A percentile compares a stretch with the other conserved stretches of the same genome.
These are phyloP conservation scores for Microtus ochrogaster DNA, from an alignment of 2,113 vertebrate species.

Conservation along the genomic window DNA sequence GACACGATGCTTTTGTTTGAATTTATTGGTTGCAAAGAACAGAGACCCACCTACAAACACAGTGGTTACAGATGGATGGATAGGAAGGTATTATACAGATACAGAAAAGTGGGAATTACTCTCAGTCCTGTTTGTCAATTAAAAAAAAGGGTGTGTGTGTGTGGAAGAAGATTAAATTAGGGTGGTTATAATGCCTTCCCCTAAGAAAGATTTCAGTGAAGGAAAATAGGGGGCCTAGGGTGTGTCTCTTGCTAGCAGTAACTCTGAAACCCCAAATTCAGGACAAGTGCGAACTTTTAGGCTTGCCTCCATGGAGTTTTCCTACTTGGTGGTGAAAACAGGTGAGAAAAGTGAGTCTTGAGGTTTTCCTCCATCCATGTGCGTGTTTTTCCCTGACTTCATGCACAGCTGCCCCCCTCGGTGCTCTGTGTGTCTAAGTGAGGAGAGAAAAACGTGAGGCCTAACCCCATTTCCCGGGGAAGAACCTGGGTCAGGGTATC, in stretches of 20 bases:
- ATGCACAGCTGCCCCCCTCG: background rate
- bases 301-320: background rate
- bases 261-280: background rate
- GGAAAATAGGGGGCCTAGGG: background rate
- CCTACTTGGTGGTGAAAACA: background rate
- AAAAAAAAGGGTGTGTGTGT: background rate
- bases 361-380: background rate
- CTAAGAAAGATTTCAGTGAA: background rate
- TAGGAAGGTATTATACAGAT: too few relatives aligned
- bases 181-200: background rate
- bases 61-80: too few relatives aligned
- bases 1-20: too few relatives aligned
- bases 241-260: background rate
- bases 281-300: background rate
- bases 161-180: background rate
- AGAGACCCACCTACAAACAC: too few relatives aligned
- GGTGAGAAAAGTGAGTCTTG: background rate
- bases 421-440: conserved; percentile 12
- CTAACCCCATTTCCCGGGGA: conserved; percentile 4
- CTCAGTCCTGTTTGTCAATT: background rate
- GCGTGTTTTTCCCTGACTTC: background rate
- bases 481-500: background rate
- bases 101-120: too few relatives aligned
- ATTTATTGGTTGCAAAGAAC: too few relatives aligned
- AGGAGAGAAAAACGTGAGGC: background rate